phyloP scores from a whole-genome alignment of 2,113 vertebrate genomes.

The Hylia prasina region DNA sequence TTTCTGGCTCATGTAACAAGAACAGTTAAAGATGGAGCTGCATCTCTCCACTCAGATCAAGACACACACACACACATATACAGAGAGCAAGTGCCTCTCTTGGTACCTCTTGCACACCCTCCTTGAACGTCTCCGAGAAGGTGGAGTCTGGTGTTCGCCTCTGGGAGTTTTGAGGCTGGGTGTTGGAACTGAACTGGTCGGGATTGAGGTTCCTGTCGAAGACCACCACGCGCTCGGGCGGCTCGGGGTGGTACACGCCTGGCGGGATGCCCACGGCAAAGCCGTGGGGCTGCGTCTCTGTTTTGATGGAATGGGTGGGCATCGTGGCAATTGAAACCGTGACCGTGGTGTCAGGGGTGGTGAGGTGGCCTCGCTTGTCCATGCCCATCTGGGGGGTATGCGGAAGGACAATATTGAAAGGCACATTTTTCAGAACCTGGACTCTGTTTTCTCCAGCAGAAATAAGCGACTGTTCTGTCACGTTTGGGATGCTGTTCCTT shows the following conservation, averaged over 20 bases:
- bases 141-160: slow-evolving; percentile 93
- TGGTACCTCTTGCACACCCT: slow-evolving; percentile 88
- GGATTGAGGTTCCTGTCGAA: slow-evolving; percentile 83
- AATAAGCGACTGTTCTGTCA: slow-evolving; percentile 78
- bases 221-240: slow-evolving; percentile 75
- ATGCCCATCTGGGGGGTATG: slow-evolving; percentile 78
- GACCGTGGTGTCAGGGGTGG: slow-evolving; percentile 90
- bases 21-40: background rate
- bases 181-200: slow-evolving; percentile 83
- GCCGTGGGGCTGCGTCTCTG: slow-evolving; percentile 81
- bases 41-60: background rate
- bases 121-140: slow-evolving; percentile 93
- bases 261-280: slow-evolving; percentile 86
- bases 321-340: slow-evolving; percentile 89
- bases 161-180: slow-evolving; percentile 79
- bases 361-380: slow-evolving; percentile 87
- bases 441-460: slow-evolving; percentile 84
- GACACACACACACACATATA: background rate
- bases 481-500: slow-evolving; percentile 79
- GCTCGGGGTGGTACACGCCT: slow-evolving; percentile 78
- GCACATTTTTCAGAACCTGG: slow-evolving; percentile 89
- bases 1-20: slow-evolving; percentile 45
- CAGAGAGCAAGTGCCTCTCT: background rate
- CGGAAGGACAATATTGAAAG: slow-evolving; percentile 89
- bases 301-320: slow-evolving; percentile 91